These are phyloP conservation scores for Masticophis lateralis DNA, from an alignment of 2,797 vertebrate genomes.

Conservation along the genomic window DNA sequence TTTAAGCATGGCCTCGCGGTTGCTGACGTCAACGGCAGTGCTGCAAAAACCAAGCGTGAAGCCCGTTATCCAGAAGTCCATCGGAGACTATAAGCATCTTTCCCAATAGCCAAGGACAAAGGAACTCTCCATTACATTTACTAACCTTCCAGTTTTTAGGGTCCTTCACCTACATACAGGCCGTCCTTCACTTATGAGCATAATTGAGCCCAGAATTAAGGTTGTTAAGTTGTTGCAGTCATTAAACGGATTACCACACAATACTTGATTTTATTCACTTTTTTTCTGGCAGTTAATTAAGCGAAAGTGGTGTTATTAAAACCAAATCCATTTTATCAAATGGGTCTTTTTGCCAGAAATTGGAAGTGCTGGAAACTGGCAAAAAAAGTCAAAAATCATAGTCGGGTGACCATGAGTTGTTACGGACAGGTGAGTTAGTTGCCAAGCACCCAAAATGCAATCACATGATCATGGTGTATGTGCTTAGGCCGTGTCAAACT, in stretches of 20 bases:
- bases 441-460: not conserved
- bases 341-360: not conserved
- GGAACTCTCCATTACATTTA: fast-evolving
- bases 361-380: not conserved
- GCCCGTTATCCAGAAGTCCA: not conserved
- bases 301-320: not conserved
- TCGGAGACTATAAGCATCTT: not conserved
- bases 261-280: not conserved
- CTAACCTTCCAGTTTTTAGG: not conserved
- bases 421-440: not conserved
- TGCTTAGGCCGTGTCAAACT: not conserved
- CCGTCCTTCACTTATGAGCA: not conserved
- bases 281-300: not conserved
- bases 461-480: not conserved
- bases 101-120: not conserved
- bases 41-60: conserved; percentile 63
- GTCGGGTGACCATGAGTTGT: not conserved
- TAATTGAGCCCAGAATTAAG: not conserved
- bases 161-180: not conserved
- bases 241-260: not conserved
- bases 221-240: not conserved
- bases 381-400: not conserved
- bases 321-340: not conserved
- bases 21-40: conserved; percentile 81
- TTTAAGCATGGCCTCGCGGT: conserved; percentile 87